phyloP scores from a whole-genome alignment of 2,797 vertebrate species.

The Lithobates pipiens region DNA sequence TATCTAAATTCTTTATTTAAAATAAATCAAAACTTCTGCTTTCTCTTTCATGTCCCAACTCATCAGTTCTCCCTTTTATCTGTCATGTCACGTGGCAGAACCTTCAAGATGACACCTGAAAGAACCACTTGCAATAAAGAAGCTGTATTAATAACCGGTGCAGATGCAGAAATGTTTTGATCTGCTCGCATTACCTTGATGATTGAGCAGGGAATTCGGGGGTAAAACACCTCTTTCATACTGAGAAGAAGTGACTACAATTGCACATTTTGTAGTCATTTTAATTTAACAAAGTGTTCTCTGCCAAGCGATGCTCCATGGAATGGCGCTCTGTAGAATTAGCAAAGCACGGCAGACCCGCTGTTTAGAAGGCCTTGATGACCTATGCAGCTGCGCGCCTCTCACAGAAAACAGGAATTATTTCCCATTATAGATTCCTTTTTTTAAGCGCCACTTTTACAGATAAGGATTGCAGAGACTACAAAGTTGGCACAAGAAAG shows the following conservation, averaged over 20 bases:
- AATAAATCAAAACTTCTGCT: too few species aligned
- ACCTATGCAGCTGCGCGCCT: background rate
- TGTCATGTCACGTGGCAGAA: slow-evolving; percentile 15
- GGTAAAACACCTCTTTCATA: background rate
- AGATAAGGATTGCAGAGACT: background rate
- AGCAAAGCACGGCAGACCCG: background rate
- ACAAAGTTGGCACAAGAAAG: slow-evolving; percentile 1
- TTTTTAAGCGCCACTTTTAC: slow-evolving; percentile 1
- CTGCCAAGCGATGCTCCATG: background rate
- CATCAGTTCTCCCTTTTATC: slow-evolving; percentile 19
- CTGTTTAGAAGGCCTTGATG: background rate
- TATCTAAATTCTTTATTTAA: too few species aligned
- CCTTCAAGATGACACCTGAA: background rate
- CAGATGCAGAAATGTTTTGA: background rate
- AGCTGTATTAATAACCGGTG: slow-evolving; percentile 4
- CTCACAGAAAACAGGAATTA: background rate
- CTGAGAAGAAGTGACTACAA: background rate
- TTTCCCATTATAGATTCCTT: background rate
- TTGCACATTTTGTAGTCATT: background rate
- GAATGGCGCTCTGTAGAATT: background rate
- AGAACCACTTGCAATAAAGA: background rate
- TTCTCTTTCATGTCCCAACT: background rate
- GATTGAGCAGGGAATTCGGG: background rate
- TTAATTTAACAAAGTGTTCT: slow-evolving; percentile 3
- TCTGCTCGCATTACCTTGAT: background rate